Evolutionary conservation across 2,113 vertebrate genomes (phyloP), one percentile per base, ranked within the genome.

Genomic region (Bagarius yarrelli): DNA sequence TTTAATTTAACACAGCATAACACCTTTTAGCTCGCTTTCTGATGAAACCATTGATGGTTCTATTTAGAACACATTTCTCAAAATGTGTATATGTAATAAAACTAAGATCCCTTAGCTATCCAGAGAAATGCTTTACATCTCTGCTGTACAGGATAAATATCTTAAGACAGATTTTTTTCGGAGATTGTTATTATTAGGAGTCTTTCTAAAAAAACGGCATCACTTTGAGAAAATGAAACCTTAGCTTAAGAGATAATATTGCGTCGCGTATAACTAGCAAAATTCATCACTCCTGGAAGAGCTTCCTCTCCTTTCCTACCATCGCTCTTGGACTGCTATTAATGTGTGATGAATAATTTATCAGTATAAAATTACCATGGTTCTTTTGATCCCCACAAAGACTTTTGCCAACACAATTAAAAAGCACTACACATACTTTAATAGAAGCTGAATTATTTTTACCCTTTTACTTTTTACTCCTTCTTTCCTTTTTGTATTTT

Each of bases 291-390:
- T 91, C 91, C 88, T 91, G 87, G 88, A 93, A 90, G 90, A 91
- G 91, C 87, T 88, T 87, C 87, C 91, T 89, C 88, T 90, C 88
- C 89, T 86, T 47, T 87, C 86, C 85, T 84, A 81, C 76, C 86
- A 88, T 87, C 88, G 85, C 82, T 86, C 91, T 89, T 88, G 87
- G 85, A 89, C 88, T 83, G 91, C 93, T 94, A 93, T 93, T 93
- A 94, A 93, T 93, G 92, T 92, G 90, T 71, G 19, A 87, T 94
- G 92, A 93, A 94, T 94, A 88, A 94, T 94, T 94, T 86, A 94
- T 88, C 89, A 89, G 90, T 89, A 89, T 93, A 93, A 94, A 93
- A 94, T 93, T 93, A 94, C 91, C 91, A 92, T 92, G 91, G 88
- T 91, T 82, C 90, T 92, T 92, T 90, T 92, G 91, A 93, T 76